These are phyloP conservation scores for Arvicanthis niloticus DNA, from an alignment of 2,113 vertebrate genomes.

Conservation along the genomic window DNA sequence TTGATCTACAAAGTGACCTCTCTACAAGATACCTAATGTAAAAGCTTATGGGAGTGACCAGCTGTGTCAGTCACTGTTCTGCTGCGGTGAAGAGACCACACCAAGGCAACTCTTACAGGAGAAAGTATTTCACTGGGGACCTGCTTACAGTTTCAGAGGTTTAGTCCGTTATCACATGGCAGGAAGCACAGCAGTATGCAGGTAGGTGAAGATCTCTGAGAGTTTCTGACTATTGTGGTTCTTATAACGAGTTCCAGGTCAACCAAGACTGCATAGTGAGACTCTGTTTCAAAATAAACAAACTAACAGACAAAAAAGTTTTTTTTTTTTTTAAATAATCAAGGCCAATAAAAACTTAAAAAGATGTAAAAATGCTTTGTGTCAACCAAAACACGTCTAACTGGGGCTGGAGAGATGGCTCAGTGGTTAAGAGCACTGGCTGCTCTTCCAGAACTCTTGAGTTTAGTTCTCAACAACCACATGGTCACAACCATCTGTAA, in stretches of 20 bases:
- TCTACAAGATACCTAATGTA: not conserved
- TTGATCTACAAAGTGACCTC: not conserved
- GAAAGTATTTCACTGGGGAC: not conserved
- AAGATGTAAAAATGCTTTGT: not conserved
- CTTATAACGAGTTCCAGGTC: not conserved
- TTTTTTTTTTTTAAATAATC: not conserved
- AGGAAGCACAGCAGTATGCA: not conserved
- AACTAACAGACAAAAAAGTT: not conserved
- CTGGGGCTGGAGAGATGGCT: not conserved
- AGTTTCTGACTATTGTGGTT: not conserved
- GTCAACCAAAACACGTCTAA: not conserved
- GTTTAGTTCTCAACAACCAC: too few relatives aligned
- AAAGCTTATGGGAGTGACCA: not conserved
- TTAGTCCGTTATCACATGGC: not conserved
- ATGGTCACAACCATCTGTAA: too few relatives aligned
- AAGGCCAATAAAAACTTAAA: not conserved
- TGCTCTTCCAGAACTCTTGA: too few relatives aligned
- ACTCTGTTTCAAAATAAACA: not conserved
- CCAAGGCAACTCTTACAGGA: not conserved
- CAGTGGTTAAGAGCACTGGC: too few relatives aligned
- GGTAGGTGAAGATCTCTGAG: not conserved
- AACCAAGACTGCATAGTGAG: not conserved
- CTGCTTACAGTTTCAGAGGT: not conserved
- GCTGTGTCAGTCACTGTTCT: not conserved
- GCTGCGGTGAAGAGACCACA: not conserved